Conservation (phyloP, 2,113 vertebrate species). For the Raja brachyura region DNA sequence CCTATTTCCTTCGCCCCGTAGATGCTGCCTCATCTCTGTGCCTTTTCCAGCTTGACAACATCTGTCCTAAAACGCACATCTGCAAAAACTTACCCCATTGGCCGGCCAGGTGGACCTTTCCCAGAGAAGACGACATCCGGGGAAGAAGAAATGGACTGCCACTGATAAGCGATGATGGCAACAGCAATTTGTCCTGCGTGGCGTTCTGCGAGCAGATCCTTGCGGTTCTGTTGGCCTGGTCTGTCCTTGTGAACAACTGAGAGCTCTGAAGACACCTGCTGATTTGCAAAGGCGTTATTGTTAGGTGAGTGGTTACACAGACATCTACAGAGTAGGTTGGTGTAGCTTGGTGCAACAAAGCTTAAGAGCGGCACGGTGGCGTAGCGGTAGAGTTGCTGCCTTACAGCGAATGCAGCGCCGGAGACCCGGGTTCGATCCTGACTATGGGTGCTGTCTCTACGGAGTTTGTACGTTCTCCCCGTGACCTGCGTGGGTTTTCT, state of each 20-base stretch:
- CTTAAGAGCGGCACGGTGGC: background rate
- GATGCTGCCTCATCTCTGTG: too few species aligned
- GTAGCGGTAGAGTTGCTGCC: too few species aligned
- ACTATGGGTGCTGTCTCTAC: too few species aligned
- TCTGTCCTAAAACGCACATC: too few species aligned
- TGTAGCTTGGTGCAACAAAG: background rate
- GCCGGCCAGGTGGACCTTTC: background rate
- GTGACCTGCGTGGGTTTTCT: too few species aligned
- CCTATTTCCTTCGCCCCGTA: too few species aligned
- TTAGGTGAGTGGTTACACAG: background rate
- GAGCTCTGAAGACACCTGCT: constrained; percentile 17
- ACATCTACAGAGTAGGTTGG: background rate
- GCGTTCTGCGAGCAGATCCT: background rate
- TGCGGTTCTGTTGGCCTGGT: background rate
- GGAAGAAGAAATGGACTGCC: background rate
- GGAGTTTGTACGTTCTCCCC: too few species aligned
- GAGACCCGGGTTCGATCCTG: too few species aligned
- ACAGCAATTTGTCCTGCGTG: background rate
- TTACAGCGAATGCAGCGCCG: too few species aligned
- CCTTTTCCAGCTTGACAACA: too few species aligned
- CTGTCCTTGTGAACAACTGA: background rate
- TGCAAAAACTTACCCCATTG: constrained; percentile 4
- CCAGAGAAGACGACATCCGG: background rate
- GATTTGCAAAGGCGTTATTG: constrained; percentile 5
- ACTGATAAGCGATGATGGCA: background rate